A percentile compares a stretch with the other conserved stretches of the same genome.
Conservation (phyloP, 2,888 invertebrate species). For the Cremastinae sp. region DNA sequence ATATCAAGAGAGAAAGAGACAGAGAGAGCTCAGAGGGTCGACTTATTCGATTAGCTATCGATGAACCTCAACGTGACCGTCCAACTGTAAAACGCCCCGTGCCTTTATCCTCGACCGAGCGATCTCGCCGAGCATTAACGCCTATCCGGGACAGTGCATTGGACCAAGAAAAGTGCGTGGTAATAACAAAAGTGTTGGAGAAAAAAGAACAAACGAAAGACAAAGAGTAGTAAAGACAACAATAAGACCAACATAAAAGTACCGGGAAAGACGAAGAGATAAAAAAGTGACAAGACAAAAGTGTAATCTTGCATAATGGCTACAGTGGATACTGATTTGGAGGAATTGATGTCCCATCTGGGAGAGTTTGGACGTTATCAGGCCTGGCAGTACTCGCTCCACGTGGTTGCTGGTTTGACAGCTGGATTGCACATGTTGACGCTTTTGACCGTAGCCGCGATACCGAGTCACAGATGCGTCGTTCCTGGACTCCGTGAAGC, state of each 20-base stretch:
- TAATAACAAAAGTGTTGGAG: neutral
- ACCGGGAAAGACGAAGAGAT: neutral
- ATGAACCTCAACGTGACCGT: conserved; percentile 29
- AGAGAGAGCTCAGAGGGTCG: conserved; percentile 15
- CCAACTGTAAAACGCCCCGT: conserved; percentile 26
- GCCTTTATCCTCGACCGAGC: neutral
- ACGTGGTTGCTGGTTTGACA: conserved; percentile 88
- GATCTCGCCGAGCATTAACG: neutral
- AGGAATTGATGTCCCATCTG: conserved; percentile 75
- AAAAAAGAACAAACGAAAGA: neutral
- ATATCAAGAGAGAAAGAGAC: conserved; percentile 11
- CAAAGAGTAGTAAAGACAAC: neutral
- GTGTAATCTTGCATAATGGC: conserved; percentile 61
- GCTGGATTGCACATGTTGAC: conserved; percentile 92
- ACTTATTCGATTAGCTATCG: conserved; percentile 42
- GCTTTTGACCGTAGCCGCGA: conserved; percentile 89
- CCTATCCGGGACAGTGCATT: neutral
- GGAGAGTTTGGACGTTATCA: conserved; percentile 93
- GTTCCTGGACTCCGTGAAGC: conserved; percentile 62
- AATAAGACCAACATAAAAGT: neutral
- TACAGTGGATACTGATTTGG: conserved; percentile 72
- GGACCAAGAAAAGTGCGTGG: neutral
- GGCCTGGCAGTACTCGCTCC: conserved; percentile 88
- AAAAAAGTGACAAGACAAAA: neutral
- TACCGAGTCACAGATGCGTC: conserved; percentile 85